Base-by-base conservation (phyloP, 2,888 invertebrate genomes). In the Mythimna albipuncta region DNA sequence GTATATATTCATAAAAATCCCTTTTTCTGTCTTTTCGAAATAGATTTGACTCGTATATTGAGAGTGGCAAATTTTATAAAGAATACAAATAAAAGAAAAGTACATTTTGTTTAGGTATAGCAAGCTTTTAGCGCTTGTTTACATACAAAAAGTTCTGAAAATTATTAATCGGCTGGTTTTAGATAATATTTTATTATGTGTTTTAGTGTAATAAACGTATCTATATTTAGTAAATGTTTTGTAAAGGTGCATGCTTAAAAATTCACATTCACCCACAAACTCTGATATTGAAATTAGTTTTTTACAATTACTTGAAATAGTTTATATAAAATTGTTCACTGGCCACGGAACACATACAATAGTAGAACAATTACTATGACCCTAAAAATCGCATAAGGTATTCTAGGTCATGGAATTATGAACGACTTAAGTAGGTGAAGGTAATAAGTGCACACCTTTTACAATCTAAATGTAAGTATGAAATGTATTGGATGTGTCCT, bases 391-490 rank as follows among this genome's bases (percentile, higher is more conserved):
- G 47, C 47, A 16, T 19, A 6, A 47, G 47, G 13, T 47, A 5
- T 16, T 16, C 16, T 13, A 35, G 38, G 5, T 50, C 47, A 67
- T 58, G 11, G 6, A 6, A 19, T n/a, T 67, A 7, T 38, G 21
- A 32, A 50, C 13, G 19, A 7, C 19, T 32, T 21, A 21, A 52
- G 11, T 47, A 32, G 11, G 11, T 55, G 21, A 26, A 13, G 55
- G 55, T 54, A 47, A 71, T 79, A 79, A 71, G 61, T 72, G 61
- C 72, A 72, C 41, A 75, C 72, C 77, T 76, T 76, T 11, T 81
- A 68, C 64, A 58, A 61, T 66, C 4, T 52, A 35, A 52, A 57
- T 65, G 41, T 44, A 54, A n/a, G 16, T 54, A 35, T 74, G 2
- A 41, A 74, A 61, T 68, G 26, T 69, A 58, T 64, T 32, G 44